A percentile compares a stretch with the other conserved stretches of the same genome.
phyloP scores from a whole-genome alignment of 2,113 vertebrate genomes.

The Ivindomyrus marchei region DNA sequence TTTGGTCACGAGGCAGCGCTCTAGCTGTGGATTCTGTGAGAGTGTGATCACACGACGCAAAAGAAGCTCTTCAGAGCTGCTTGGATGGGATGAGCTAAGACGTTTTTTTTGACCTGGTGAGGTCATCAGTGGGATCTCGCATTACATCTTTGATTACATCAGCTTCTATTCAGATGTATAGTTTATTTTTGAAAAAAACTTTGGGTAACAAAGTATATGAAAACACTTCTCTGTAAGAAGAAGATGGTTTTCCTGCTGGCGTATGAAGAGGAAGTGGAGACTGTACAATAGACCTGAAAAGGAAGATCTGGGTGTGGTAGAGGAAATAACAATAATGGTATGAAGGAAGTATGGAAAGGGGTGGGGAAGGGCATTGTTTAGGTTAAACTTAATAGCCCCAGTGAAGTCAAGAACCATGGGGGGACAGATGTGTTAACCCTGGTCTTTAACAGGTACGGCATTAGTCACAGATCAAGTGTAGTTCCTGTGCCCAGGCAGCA shows the following conservation, averaged over 20 bases:
- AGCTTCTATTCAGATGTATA: neutral
- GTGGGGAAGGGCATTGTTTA: neutral
- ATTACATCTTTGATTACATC: neutral
- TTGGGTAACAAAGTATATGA: neutral
- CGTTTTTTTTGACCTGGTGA: neutral
- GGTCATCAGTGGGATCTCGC: neutral
- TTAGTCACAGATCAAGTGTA: neutral
- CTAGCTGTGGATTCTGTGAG: neutral
- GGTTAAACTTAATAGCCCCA: neutral
- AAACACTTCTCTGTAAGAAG: neutral
- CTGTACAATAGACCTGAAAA: neutral
- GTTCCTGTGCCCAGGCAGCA: neutral
- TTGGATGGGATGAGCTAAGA: neutral
- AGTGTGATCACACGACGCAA: neutral
- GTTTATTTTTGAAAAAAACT: neutral
- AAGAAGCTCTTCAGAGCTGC: neutral
- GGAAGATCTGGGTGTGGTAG: neutral
- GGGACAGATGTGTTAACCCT: neutral
- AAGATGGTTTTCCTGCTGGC: neutral
- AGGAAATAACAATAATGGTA: neutral
- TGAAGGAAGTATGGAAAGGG: neutral
- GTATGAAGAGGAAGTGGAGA: neutral
- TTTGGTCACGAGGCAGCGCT: neutral
- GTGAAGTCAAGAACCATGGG: neutral
- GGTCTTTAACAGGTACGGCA: neutral